Evolutionary conservation across 2,888 invertebrate genomes (phyloP).

Genomic region (Anthophora plumipes): DNA sequence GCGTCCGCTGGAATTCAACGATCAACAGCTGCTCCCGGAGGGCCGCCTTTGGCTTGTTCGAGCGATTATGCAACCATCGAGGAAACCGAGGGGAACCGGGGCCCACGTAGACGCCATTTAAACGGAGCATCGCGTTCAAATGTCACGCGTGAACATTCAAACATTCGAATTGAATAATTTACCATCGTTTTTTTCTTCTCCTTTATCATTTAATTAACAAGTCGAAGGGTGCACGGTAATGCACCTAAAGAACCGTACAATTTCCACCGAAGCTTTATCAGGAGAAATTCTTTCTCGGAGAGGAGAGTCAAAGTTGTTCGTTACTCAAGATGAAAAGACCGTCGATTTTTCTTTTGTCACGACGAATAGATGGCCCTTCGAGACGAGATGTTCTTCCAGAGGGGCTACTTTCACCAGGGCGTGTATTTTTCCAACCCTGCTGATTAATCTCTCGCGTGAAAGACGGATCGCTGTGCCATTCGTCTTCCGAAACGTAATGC

Average conservation of each 20-base stretch:
- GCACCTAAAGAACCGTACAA: too few relatives aligned
- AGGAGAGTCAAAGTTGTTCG: too few relatives aligned
- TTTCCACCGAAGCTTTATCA: too few relatives aligned
- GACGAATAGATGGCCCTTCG: neutral
- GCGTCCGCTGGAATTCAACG: conserved; percentile 61
- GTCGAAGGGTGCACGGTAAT: too few relatives aligned
- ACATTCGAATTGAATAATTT: neutral
- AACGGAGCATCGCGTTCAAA: conserved; percentile 40
- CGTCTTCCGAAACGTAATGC: conserved; percentile 59
- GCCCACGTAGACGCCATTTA: conserved; percentile 59
- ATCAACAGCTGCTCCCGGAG: conserved; percentile 71
- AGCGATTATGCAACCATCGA: conserved; percentile 70
- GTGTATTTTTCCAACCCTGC: conserved; percentile 23
- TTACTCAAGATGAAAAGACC: too few relatives aligned
- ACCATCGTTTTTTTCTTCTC: too few relatives aligned
- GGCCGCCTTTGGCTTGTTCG: conserved; percentile 68
- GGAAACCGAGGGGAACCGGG: conserved; percentile 33
- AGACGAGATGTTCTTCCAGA: conserved; percentile 1
- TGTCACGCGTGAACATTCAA: neutral
- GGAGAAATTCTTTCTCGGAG: too few relatives aligned
- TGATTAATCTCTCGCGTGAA: conserved; percentile 49
- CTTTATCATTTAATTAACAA: too few relatives aligned
- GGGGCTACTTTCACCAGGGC: neutral
- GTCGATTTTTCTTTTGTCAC: too few relatives aligned
- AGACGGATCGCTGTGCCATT: conserved; percentile 55